Percentiles rank a stretch among this genome's conserved stretches.
Conservation (phyloP, 2,797 vertebrate species). For the Aulostomus chinensis region DNA sequence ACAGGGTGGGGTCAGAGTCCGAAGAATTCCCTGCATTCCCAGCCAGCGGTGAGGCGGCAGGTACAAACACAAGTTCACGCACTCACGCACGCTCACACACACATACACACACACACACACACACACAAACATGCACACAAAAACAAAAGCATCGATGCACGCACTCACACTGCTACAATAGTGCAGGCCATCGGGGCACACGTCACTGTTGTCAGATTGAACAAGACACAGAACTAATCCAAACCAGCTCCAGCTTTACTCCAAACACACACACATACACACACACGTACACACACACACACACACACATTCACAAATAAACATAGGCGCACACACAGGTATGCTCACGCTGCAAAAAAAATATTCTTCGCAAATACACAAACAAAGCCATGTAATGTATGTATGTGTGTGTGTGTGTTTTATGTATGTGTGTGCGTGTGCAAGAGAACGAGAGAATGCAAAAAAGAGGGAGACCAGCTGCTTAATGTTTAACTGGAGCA, state of each 20-base stretch:
- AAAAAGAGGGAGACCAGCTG: constrained; percentile 82
- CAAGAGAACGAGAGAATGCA: constrained; percentile 15
- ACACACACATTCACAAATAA: not conserved
- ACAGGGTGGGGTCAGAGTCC: constrained; percentile 58
- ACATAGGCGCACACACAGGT: constrained; percentile 19
- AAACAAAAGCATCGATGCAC: no score
- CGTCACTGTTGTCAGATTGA: constrained; percentile 78
- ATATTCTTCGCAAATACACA: constrained; percentile 41
- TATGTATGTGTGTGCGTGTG: not conserved
- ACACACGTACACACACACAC: constrained; percentile 2
- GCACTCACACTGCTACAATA: constrained; percentile 41
- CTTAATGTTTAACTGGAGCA: constrained; percentile 71
- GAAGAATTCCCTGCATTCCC: constrained; percentile 86
- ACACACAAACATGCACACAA: constrained; percentile 6
- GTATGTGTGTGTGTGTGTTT: constrained; percentile 3
- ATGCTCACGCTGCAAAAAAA: constrained; percentile 24
- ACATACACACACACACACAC: constrained; percentile 4
- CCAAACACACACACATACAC: constrained; percentile 16
- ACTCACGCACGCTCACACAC: constrained; percentile 4
- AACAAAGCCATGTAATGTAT: constrained; percentile 40
- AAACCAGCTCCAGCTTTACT: constrained; percentile 67
- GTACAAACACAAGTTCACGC: constrained; percentile 38
- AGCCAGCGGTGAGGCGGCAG: constrained; percentile 58
- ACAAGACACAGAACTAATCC: constrained; percentile 74
- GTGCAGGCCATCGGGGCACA: constrained; percentile 63